Percentiles rank a stretch among this genome's conserved stretches.
Evolutionary conservation across 2,797 vertebrate genomes (phyloP).

Genomic region (Tapera naevia): DNA sequence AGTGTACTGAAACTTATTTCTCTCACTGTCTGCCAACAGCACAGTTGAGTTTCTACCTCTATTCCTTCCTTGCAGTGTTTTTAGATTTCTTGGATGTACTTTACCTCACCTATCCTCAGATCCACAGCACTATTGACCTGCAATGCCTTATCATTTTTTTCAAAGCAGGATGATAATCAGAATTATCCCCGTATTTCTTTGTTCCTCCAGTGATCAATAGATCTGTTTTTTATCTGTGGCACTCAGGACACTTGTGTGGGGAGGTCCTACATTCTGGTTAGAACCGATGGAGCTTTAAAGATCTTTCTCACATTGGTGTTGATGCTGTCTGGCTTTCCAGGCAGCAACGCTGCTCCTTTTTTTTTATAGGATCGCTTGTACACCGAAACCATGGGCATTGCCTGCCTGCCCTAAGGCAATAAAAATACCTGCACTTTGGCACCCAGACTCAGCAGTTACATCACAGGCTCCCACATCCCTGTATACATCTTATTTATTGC

Average conservation of each 20-base stretch:
- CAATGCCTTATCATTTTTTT: not conserved
- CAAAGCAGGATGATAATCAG: not conserved
- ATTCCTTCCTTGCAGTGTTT: not conserved
- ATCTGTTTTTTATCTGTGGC: not conserved
- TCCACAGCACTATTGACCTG: not conserved
- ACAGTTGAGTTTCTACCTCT: not conserved
- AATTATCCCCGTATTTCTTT: not conserved
- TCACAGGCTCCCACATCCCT: not conserved
- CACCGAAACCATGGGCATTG: not conserved
- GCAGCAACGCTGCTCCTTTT: not conserved
- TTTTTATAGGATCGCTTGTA: not conserved
- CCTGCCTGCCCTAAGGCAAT: not conserved
- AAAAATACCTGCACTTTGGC: not conserved
- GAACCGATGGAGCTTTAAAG: not conserved
- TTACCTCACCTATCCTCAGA: not conserved
- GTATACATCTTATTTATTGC: not conserved
- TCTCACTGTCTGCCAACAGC: not conserved
- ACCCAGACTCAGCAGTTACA: not conserved
- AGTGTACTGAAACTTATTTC: not conserved
- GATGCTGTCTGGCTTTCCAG: not conserved
- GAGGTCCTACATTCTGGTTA: not conserved
- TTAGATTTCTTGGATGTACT: not conserved
- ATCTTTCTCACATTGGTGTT: not conserved
- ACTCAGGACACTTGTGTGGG: not conserved
- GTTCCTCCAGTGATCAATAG: not conserved